Conservation (phyloP, 2,113 vertebrate species). For the Pitta sordida region DNA sequence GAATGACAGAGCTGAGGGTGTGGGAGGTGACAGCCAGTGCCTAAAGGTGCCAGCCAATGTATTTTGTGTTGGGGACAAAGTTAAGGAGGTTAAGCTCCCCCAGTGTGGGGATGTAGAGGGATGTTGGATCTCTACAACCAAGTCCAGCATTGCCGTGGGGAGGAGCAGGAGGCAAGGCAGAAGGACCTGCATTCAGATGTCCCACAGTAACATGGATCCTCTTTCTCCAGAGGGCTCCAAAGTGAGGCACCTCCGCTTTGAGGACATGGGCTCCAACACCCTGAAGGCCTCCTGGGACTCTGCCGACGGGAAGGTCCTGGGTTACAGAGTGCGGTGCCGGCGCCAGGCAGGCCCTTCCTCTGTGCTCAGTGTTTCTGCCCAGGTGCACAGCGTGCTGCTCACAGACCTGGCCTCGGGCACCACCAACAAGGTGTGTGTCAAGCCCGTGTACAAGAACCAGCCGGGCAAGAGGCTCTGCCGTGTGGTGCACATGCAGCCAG, state of each 20-base stretch:
- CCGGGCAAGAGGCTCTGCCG: constrained; percentile 79
- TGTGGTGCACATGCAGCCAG: constrained; percentile 66
- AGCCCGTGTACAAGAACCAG: constrained; percentile 75
- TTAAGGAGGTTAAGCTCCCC: background rate
- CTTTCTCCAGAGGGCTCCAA: constrained; percentile 34
- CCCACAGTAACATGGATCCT: fast-evolving
- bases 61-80: background rate
- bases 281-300: constrained; percentile 81
- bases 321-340: constrained; percentile 84
- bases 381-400: constrained; percentile 76
- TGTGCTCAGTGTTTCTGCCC: constrained; percentile 66
- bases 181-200: fast-evolving
- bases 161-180: fast-evolving
- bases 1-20: background rate
- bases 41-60: background rate
- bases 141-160: background rate
- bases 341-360: constrained; percentile 45
- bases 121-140: fast-evolving
- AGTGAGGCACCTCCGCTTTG: constrained; percentile 48
- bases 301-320: constrained; percentile 58
- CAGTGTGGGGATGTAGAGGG: fast-evolving
- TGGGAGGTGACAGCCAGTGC: background rate
- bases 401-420: constrained; percentile 59
- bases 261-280: constrained; percentile 16
- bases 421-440: constrained; percentile 76